Evolutionary conservation across 1,140 invertebrate species (phyloP), one percentile per base, ranked within the genome.

Genomic region (Rhopalosiphum maidis): DNA sequence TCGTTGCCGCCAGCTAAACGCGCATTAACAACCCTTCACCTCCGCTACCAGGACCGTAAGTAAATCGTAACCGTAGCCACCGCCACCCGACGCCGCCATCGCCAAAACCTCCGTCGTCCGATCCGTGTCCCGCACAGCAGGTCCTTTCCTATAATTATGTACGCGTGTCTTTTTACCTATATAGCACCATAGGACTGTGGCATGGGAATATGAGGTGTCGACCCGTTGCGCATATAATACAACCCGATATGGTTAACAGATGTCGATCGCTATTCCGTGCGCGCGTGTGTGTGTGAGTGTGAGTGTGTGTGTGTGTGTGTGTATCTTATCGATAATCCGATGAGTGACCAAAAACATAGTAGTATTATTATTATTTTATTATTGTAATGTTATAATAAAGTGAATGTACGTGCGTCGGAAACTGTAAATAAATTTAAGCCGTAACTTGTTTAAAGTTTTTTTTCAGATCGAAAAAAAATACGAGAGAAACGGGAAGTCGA

Each of bases 1-100:
- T 93, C 91, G 91, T 93, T 93, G 91, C 91, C 82, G 68, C 77
- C 48, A 82, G 91, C 91, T 93, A 93, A 93, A 93, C 91, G 91
- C 51, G 82, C 91, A 93, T 93, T 93, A 86, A 93, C 77, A 86
- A 54, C 91, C 48, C 77, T 43, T 46, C 77, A 18, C 48, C 82
- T 51, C 48, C 48, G 11, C 23, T 35, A 18, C 48, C 0, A 1
- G 35, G 51, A 2, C 25, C 37, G 37, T 43, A 68, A 68, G 89
- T 68, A 90, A 90, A 90, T 92, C 48, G 90, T 48, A 46, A 41
- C 30, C 18, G 9, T 11, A n/a, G 7, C 60, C 60, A 25, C 41
- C 15, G 30, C 4, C 55, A 25, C 55, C 30, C 15, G 21, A 9
- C 43, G 5, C n/a, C 35, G 9, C 35, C 25, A 51, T 4, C 0